Percentiles rank a stretch among this genome's conserved stretches.
Conservation (phyloP, 2,888 invertebrate species). For the Melieria picta region DNA sequence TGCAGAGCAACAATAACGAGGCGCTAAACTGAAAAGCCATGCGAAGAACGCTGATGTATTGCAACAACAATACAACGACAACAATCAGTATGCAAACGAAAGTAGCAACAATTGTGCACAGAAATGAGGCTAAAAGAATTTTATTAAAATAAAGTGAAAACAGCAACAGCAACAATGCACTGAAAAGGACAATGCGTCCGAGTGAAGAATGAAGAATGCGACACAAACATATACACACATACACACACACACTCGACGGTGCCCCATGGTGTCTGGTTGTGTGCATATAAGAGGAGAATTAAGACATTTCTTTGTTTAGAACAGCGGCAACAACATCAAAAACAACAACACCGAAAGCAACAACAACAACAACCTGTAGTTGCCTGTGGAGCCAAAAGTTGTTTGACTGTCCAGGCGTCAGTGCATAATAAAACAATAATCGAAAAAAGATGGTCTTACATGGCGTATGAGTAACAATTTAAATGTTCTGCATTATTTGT, state of each 20-base stretch:
- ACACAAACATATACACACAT: background rate
- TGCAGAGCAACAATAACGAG: background rate
- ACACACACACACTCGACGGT: constrained; percentile 1
- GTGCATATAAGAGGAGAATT: too few species aligned
- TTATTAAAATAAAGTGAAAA: background rate
- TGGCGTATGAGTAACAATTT: constrained; percentile 29
- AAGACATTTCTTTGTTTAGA: too few species aligned
- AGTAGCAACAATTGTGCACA: background rate
- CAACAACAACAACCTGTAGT: too few species aligned
- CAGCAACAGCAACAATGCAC: background rate
- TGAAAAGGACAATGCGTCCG: background rate
- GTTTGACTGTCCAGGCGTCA: constrained; percentile 4
- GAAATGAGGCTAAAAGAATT: constrained; percentile 2
- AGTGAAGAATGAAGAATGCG: too few species aligned
- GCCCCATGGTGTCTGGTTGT: too few species aligned
- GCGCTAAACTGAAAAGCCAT: background rate
- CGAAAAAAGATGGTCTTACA: background rate
- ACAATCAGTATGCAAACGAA: background rate
- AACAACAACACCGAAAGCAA: too few species aligned
- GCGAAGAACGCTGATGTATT: too few species aligned
- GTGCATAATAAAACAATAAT: constrained; percentile 18
- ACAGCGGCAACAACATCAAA: too few species aligned
- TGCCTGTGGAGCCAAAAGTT: too few species aligned
- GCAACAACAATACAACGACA: background rate
- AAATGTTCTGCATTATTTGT: constrained; percentile 29